Evolutionary conservation across 2,113 vertebrate genomes (phyloP), one percentile per base, ranked within the genome.

Genomic region (Oostethus manadensis): DNA sequence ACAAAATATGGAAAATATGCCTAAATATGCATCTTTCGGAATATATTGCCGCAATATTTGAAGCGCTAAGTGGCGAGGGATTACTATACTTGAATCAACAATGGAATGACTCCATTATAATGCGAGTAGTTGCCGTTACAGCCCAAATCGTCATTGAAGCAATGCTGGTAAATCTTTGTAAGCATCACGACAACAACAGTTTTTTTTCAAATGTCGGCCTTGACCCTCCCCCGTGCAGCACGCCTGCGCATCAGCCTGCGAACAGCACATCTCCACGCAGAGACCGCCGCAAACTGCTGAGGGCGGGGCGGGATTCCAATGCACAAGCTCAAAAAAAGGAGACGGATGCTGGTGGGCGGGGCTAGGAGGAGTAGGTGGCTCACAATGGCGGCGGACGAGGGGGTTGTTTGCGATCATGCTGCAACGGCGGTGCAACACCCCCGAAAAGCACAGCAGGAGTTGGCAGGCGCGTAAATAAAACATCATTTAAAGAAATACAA

Each of bases 341-440:
- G 38, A 42, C 15, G 53, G 53, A 42, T 35, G 53, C 18, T 35
- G 18, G 33, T 21, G 51, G 51, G 17, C 18, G 51, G 29, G 10
- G 51, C 5, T 10, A 10, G 56, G 47, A 4, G 53, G 60, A 22
- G 33, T 53, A 60, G 75, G 53, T 33, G 29, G 61, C 71, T 73
- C 64, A 60, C 42, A 68, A 56, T 42, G 57, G 62, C 35, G 45
- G 55, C 71, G 68, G 60, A 69, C 72, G 48, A 45, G 29, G 26
- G 62, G 58, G 64, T 56, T 43, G 22, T 10, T 11, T 10, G 33
- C 15, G 10, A 18, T 21, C 17, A 58, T 71, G 60, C 70, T 72
- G 74, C 63, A 79, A 75, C 51, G 59, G 69, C 51, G 63, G 61
- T 53, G 77, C 66, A 78, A 77, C 51, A 15, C 3, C 38, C 14